Evolutionary conservation across 1,140 invertebrate genomes (phyloP).

Genomic region (Meteorus sp.): DNA sequence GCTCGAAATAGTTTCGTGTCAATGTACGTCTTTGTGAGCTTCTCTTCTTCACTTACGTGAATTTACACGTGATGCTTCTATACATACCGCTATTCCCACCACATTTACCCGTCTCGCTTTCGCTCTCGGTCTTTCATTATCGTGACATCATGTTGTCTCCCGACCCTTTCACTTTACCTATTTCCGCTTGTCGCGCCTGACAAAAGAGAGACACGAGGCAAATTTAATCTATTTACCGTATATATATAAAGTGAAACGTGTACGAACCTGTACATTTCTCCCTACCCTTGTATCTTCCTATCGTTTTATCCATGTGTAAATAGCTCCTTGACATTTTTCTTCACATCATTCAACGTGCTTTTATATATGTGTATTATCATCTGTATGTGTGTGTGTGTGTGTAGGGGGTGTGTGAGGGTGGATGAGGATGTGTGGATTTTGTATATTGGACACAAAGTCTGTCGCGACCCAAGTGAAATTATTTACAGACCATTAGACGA

Average conservation of each 20-base stretch:
- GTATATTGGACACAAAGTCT: constrained; percentile 15
- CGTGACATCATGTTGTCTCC: neutral
- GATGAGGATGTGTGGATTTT: no score
- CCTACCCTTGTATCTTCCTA: no score
- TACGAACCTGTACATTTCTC: no score
- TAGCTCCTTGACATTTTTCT: no score
- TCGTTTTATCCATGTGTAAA: no score
- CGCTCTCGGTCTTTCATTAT: no score
- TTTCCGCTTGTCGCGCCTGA: constrained; percentile 42
- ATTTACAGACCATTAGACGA: constrained; percentile 45
- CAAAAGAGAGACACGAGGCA: constrained; percentile 37
- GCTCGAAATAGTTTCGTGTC: no score
- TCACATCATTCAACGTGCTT: constrained; percentile 8
- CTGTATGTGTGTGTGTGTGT: constrained; percentile 1
- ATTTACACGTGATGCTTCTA: no score
- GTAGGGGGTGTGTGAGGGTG: no score
- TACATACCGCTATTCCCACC: neutral
- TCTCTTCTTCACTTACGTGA: no score
- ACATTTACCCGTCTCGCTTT: no score
- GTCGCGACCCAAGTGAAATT: constrained; percentile 35
- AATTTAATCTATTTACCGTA: constrained; percentile 50
- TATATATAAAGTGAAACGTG: constrained; percentile 12
- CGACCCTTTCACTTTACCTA: constrained; percentile 27
- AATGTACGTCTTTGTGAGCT: no score
- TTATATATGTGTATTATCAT: neutral